A percentile compares a stretch with the other conserved stretches of the same genome.
These are phyloP conservation scores for Nemapogon koenigi DNA, from an alignment of 2,888 invertebrate genomes.

Conservation along the genomic window DNA sequence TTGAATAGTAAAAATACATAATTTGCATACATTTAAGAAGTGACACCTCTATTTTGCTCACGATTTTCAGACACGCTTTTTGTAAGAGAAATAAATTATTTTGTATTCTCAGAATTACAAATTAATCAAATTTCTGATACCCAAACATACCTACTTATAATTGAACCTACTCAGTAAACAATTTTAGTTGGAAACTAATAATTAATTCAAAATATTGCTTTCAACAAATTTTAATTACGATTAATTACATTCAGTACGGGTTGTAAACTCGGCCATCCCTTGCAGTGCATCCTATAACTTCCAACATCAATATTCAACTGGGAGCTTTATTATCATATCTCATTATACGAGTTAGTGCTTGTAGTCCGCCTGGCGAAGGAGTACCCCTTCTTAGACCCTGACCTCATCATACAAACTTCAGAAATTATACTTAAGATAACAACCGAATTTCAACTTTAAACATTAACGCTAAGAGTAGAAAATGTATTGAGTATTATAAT, in stretches of 20 bases:
- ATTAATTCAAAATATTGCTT: conserved; percentile 7
- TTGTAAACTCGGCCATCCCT: conserved; percentile 34
- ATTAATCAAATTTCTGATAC: too few relatives aligned
- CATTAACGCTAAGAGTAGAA: conserved; percentile 20
- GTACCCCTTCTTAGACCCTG: conserved; percentile 50
- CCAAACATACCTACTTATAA: too few relatives aligned
- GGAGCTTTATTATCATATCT: conserved; percentile 65
- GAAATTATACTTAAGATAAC: conserved; percentile 26
- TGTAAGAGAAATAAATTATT: too few relatives aligned
- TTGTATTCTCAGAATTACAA: too few relatives aligned
- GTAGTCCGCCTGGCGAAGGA: conserved; percentile 26
- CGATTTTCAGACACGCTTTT: too few relatives aligned
- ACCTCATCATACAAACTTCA: conserved; percentile 36
- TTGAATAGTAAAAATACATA: too few relatives aligned
- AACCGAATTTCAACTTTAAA: conserved; percentile 23
- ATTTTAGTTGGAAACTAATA: too few relatives aligned
- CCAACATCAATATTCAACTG: conserved; percentile 59
- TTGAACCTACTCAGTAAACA: too few relatives aligned
- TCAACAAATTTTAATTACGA: conserved; percentile 12
- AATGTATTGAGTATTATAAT: conserved; percentile 23
- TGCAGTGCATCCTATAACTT: conserved; percentile 48
- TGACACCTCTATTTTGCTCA: too few relatives aligned
- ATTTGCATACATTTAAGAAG: too few relatives aligned
- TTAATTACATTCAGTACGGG: conserved; percentile 25
- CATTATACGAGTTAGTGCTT: conserved; percentile 65